phyloP scores from a whole-genome alignment of 30 jellyfish, hydroid and myxozoan genomes.

The Hydractinia echinata region DNA sequence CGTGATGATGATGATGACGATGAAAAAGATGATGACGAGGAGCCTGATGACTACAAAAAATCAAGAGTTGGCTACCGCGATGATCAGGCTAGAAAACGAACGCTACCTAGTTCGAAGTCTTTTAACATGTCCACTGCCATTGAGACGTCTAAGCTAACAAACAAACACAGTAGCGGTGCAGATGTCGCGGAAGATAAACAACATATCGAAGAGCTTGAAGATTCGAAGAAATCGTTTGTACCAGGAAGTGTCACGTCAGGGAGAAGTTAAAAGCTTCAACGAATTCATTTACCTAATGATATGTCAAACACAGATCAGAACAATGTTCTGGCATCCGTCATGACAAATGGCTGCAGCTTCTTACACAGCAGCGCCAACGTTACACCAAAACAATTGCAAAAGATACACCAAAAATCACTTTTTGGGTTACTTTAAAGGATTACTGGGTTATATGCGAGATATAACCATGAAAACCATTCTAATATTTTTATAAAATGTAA shows the following conservation, averaged over 20 bases:
- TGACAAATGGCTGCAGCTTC: no score
- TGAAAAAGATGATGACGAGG: slow-evolving; percentile 23
- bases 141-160: neutral
- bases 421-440: no score
- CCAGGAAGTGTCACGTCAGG: neutral
- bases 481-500: no score
- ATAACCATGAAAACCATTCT: no score
- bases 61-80: slow-evolving; percentile 7
- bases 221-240: slow-evolving; percentile 20
- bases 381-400: no score
- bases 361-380: no score
- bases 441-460: no score
- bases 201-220: slow-evolving; percentile 22
- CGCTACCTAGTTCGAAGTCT: neutral
- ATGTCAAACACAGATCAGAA: no score
- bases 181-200: neutral
- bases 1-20: slow-evolving; percentile 39
- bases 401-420: no score
- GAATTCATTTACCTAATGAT: no score
- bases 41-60: slow-evolving; percentile 19
- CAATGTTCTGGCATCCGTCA: no score
- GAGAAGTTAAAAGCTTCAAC: no score
- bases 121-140: slow-evolving; percentile 4
- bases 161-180: neutral
- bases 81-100: slow-evolving; percentile 22